Evolutionary conservation across 2,888 invertebrate species (phyloP).

Genomic region (Alviniconcha strummeri): DNA sequence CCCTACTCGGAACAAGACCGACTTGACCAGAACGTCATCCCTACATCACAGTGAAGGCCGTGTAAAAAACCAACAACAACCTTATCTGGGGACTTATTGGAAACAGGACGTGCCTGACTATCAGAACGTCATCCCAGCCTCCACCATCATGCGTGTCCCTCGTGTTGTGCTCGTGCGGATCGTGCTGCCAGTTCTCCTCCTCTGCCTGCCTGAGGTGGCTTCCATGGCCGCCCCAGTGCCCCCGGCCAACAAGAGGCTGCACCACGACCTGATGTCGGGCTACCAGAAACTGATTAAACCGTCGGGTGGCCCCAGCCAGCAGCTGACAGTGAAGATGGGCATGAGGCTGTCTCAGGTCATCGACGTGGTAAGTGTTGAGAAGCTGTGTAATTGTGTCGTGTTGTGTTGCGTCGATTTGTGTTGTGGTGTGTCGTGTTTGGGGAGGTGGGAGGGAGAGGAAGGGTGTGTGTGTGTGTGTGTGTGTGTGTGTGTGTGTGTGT

Average conservation of each 20-base stretch:
- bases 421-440: background rate
- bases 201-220: background rate
- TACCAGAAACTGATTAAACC: conserved; percentile 96
- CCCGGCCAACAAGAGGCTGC: conserved; percentile 93
- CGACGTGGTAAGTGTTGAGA: conserved; percentile 89
- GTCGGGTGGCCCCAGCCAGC: conserved; percentile 93
- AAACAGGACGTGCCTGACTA: too few relatives aligned
- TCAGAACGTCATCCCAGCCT: too few relatives aligned
- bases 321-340: conserved; percentile 93
- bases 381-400: background rate
- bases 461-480: conserved; percentile 17
- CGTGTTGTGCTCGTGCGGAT: background rate
- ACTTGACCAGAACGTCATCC: too few relatives aligned
- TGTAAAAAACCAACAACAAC: too few relatives aligned
- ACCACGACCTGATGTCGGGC: conserved; percentile 91
- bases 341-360: conserved; percentile 95
- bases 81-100: too few relatives aligned
- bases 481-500: conserved; percentile 19
- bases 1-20: too few relatives aligned
- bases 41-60: too few relatives aligned
- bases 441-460: background rate
- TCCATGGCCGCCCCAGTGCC: conserved; percentile 66
- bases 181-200: conserved; percentile 9
- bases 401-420: background rate
- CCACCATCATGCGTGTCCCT: too few relatives aligned